Evolutionary conservation across 1,140 invertebrate genomes (phyloP), one percentile per base, ranked within the genome.

Genomic region (Pectinophora gossypiella): DNA sequence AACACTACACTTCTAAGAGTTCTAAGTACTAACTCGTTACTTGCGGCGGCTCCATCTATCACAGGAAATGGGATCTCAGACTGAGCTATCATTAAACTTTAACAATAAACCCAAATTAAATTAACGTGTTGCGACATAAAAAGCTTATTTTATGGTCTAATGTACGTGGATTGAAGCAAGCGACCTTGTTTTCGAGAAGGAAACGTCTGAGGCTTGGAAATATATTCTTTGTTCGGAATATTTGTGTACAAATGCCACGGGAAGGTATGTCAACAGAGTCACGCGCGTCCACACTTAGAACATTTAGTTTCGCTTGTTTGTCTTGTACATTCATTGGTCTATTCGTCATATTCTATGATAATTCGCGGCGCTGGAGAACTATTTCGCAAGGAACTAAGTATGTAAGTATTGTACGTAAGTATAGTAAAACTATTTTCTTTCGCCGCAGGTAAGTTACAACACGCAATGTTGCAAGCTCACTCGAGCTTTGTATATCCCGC

Each of bases 221-320:
- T 59, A 67, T 60, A 66, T 57, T 74, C 74, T 74, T 76, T 76
- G 71, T 74, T 72, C 55, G 38, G 50, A 51, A 53, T 51, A 55
- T 68, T 76, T 68, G 59, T 61, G 51, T 59, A 60, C 54, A 76
- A 76, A 76, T 79, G 69, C 59, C 73, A 73, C 61, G n/a, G n/a
- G n/a, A n/a, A 68, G 72, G 63, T 75, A 71, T 71, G 62, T 63
- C 60, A 69, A 61, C 42, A 63, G 48, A 66, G 69, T 68, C 69
- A 68, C 68, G 65, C 59, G n/a, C 16, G 10, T 40, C n/a, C 15
- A 40, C 13, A 15, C 16, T 16, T 5, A 6, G 15, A 40, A 15
- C 36, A 15, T 3, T 40, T 40, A 40, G 36, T 18, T 15, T 15
- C 16, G 36, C 36, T 18, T 40, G 36, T 5, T 2, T 40, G 16